These are phyloP conservation scores for Philotrypesis tridentata DNA, from an alignment of 1,140 invertebrate genomes.

Conservation along the genomic window DNA sequence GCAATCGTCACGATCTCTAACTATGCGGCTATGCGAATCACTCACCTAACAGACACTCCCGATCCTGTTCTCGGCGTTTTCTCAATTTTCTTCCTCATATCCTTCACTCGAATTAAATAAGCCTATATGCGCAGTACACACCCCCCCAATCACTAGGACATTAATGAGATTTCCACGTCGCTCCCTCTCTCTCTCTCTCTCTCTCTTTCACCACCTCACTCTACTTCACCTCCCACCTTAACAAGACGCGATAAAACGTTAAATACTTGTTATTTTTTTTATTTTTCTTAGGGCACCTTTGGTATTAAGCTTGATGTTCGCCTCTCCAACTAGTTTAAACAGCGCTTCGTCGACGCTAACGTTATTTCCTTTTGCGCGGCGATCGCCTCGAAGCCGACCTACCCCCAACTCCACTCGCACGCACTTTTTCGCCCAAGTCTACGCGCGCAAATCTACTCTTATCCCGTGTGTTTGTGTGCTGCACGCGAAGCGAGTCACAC, in stretches of 20 bases:
- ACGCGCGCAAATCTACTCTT: constrained; percentile 1
- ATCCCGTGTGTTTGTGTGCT: background rate
- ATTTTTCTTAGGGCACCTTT: constrained; percentile 74
- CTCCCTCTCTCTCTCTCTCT: constrained; percentile 8
- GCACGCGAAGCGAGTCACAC: no score
- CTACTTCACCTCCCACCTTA: no score
- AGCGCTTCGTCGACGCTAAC: constrained; percentile 18
- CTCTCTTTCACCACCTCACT: no score
- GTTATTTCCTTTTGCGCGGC: constrained; percentile 45
- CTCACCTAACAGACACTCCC: no score
- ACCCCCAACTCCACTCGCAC: constrained; percentile 20
- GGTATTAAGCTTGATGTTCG: constrained; percentile 74
- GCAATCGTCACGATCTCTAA: background rate
- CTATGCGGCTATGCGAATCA: no score
- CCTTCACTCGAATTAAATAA: constrained; percentile 32
- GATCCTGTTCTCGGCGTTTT: no score
- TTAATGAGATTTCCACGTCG: constrained; percentile 54
- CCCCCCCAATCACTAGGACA: constrained; percentile 55
- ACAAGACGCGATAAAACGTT: constrained; percentile 72
- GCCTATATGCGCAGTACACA: constrained; percentile 16
- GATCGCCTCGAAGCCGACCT: constrained; percentile 32
- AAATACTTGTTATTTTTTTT: constrained; percentile 66
- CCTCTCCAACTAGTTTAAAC: constrained; percentile 56
- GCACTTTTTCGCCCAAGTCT: background rate
- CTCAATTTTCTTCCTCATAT: constrained; percentile 37